A percentile compares a stretch with the other conserved stretches of the same genome.
phyloP scores from a whole-genome alignment of 2,797 vertebrate genomes.

The Hybognathus amarus region DNA sequence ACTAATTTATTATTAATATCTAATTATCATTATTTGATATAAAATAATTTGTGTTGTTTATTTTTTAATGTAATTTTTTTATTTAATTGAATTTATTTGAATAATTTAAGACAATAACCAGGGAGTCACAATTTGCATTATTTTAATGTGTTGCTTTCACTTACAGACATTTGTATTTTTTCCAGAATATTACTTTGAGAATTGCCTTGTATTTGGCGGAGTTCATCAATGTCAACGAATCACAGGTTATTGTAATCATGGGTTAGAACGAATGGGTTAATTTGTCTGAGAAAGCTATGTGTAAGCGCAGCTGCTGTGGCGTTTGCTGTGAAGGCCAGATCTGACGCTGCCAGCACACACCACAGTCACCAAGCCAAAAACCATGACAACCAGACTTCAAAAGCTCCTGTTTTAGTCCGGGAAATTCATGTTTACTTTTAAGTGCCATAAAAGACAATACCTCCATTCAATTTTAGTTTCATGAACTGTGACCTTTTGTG shows the following conservation, averaged over 20 bases:
- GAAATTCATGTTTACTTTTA: slow-evolving; percentile 44
- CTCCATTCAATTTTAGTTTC: slow-evolving; percentile 33
- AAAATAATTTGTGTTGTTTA: background rate
- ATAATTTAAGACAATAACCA: background rate
- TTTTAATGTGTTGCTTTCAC: background rate
- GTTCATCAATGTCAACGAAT: background rate
- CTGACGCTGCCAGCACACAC: slow-evolving; percentile 47
- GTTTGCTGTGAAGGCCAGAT: slow-evolving; percentile 52
- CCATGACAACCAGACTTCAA: slow-evolving; percentile 48
- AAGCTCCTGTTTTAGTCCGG: slow-evolving; percentile 4
- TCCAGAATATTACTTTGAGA: background rate
- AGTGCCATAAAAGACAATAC: slow-evolving; percentile 48
- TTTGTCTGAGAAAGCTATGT: slow-evolving; percentile 42
- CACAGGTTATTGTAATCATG: too few relatives aligned
- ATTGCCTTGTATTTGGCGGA: background rate
- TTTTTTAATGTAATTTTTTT: background rate
- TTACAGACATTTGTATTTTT: background rate
- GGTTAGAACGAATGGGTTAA: slow-evolving; percentile 28
- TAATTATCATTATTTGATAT: background rate
- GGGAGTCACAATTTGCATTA: background rate
- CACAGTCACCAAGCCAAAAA: slow-evolving; percentile 49
- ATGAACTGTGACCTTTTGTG: slow-evolving; percentile 29
- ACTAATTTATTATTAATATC: background rate
- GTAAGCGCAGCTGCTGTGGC: slow-evolving; percentile 56
- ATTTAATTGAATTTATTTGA: background rate